These are phyloP conservation scores for Paragorgia papillata DNA, from an alignment of 92 coral and sea anemone species.

Conservation along the genomic window DNA sequence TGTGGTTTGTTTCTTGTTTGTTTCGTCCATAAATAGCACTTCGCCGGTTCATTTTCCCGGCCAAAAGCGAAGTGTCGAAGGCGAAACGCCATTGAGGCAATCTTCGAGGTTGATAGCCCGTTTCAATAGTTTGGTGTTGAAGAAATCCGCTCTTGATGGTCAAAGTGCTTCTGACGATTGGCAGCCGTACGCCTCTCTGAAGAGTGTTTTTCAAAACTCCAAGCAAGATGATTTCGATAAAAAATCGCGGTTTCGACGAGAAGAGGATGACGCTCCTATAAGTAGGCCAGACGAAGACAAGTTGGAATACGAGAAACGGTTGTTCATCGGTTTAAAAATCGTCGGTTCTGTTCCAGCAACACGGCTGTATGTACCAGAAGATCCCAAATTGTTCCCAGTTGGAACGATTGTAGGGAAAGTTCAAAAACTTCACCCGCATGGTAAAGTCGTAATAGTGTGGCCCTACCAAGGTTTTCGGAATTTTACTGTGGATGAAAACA, in stretches of 20 bases:
- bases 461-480: constrained; percentile 26
- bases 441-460: constrained; percentile 35
- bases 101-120: background rate
- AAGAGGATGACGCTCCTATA: too few relatives aligned
- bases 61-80: background rate
- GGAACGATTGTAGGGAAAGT: constrained; percentile 38
- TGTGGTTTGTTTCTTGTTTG: constrained; percentile 12
- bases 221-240: too few relatives aligned
- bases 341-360: constrained; percentile 30
- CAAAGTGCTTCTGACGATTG: background rate
- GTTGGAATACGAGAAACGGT: constrained; percentile 13
- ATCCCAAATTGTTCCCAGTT: background rate
- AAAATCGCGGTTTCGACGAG: too few relatives aligned
- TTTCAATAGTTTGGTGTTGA: constrained; percentile 14
- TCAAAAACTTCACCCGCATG: constrained; percentile 31
- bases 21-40: background rate
- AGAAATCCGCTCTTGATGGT: background rate
- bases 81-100: background rate
- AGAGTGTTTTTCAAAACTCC: background rate
- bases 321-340: constrained; percentile 8
- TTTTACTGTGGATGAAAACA: constrained; percentile 21
- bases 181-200: background rate
- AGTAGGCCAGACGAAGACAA: background rate
- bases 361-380: constrained; percentile 34
- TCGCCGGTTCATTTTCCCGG: background rate